These are phyloP conservation scores for Anomalospiza imberbis DNA, from an alignment of 2,797 vertebrate genomes.

Conservation along the genomic window DNA sequence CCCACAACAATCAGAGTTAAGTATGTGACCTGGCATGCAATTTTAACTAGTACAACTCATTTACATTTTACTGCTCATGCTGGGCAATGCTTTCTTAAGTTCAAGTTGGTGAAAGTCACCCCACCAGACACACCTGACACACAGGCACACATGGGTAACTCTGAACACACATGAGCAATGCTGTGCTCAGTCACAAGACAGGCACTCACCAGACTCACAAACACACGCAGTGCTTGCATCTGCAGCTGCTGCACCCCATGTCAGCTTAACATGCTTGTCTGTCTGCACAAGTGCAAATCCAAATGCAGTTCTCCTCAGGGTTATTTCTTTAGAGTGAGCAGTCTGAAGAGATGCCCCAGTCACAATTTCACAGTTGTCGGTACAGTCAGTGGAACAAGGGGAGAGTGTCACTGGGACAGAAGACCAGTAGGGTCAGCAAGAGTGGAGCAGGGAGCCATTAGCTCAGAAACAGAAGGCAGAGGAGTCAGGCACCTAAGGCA, in stretches of 20 bases:
- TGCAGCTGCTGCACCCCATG: not conserved
- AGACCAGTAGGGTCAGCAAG: not conserved
- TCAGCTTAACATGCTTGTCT: not conserved
- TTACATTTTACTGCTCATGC: not conserved
- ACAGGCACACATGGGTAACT: not conserved
- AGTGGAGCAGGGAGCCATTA: not conserved
- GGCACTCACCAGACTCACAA: not conserved
- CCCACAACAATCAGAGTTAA: not conserved
- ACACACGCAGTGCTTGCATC: accelerated
- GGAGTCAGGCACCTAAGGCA: not conserved
- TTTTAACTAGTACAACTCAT: not conserved
- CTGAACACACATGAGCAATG: not conserved
- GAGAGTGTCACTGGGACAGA: not conserved
- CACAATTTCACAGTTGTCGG: not conserved
- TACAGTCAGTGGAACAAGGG: not conserved
- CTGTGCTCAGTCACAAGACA: not conserved
- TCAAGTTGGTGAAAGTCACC: not conserved
- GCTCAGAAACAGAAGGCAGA: not conserved
- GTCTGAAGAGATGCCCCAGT: not conserved
- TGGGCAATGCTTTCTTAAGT: not conserved
- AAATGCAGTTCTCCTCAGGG: not conserved
- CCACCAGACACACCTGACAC: not conserved
- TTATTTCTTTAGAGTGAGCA: not conserved
- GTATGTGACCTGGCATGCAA: not conserved
- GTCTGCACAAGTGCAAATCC: not conserved